These are phyloP conservation scores for Stegodyphus dumicola DNA, from an alignment of 1,140 invertebrate genomes.

Conservation along the genomic window DNA sequence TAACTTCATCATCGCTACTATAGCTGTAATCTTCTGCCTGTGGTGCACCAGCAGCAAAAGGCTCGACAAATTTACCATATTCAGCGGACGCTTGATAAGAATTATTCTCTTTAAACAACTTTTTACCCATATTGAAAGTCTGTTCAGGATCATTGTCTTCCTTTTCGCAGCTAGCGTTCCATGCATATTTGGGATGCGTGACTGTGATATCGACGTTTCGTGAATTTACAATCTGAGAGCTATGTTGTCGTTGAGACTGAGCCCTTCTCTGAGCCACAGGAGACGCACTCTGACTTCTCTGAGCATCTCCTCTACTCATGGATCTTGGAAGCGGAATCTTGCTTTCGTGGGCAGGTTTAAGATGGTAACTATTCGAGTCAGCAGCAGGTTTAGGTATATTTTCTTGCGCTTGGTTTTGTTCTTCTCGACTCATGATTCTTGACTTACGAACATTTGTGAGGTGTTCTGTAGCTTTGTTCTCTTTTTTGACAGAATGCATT, in stretches of 20 bases:
- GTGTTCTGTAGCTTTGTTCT: not conserved
- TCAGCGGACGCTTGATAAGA: not conserved
- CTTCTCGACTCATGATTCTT: not conserved
- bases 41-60: not conserved
- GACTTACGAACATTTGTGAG: not conserved
- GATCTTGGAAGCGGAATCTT: slow-evolving; percentile 42
- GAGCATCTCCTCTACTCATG: not conserved
- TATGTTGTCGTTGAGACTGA: not conserved
- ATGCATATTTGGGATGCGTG: slow-evolving; percentile 48
- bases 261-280: slow-evolving; percentile 29
- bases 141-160: slow-evolving; percentile 31
- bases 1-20: slow-evolving; percentile 81
- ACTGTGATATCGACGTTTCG: slow-evolving; percentile 7
- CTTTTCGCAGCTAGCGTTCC: slow-evolving; percentile 24
- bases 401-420: not conserved
- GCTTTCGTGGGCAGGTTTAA: slow-evolving; percentile 21
- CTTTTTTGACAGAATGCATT: not conserved
- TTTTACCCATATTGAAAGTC: slow-evolving; percentile 15
- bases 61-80: not conserved
- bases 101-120: not conserved
- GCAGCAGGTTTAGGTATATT: not conserved
- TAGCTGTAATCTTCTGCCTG: slow-evolving; percentile 7
- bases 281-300: slow-evolving; percentile 43
- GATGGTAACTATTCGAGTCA: not conserved
- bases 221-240: not conserved